A percentile compares a stretch with the other conserved stretches of the same genome.
phyloP scores from a whole-genome alignment of 2,888 invertebrate genomes.

The Megalurothrips usitatus region DNA sequence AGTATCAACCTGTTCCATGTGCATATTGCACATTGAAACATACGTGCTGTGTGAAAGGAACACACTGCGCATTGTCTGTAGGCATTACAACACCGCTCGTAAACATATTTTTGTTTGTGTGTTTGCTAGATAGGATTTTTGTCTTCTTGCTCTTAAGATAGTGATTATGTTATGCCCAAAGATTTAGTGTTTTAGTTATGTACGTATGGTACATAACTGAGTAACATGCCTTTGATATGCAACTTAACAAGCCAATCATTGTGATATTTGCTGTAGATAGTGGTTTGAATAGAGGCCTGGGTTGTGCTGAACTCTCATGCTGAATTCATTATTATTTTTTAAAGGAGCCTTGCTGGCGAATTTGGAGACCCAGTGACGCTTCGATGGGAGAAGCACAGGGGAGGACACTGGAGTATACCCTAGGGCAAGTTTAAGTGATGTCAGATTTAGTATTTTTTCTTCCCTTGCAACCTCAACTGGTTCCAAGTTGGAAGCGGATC shows the following conservation, averaged over 20 bases:
- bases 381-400: too few relatives aligned
- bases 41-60: too few relatives aligned
- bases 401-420: too few relatives aligned
- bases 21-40: background rate
- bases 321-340: too few relatives aligned
- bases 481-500: background rate
- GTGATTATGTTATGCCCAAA: slow-evolving; percentile 3
- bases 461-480: background rate
- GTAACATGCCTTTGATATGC: slow-evolving; percentile 2
- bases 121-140: background rate
- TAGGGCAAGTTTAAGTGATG: background rate
- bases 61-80: too few relatives aligned
- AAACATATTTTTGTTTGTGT: background rate
- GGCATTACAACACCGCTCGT: background rate
- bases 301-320: background rate
- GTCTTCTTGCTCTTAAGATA: background rate
- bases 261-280: slow-evolving; percentile 24
- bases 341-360: too few relatives aligned
- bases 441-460: background rate
- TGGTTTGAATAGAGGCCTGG: background rate
- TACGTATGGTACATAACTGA: background rate
- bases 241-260: slow-evolving; percentile 20
- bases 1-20: background rate
- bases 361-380: too few relatives aligned
- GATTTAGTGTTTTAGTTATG: background rate